Evolutionary conservation across 2,797 vertebrate species (phyloP), one percentile per base, ranked within the genome.

Genomic region (Chanos chanos): DNA sequence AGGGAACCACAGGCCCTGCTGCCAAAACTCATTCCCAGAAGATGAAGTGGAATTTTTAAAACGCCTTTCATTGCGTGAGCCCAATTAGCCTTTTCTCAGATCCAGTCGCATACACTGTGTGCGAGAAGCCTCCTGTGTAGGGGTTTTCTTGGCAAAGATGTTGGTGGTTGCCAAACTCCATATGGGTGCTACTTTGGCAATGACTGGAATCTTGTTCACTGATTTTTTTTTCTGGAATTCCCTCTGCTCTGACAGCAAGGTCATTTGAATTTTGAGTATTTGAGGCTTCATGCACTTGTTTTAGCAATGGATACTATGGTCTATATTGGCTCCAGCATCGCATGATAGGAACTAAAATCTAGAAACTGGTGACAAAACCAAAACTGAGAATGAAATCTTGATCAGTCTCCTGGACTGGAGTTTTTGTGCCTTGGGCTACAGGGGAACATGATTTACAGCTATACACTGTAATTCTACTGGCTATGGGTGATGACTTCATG

Each of bases 11-110:
- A 54, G 72, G 64, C 52, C 50, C 71, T 40, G 31, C 43, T 75
- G 76, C 74, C 81, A 75, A 70, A 80, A 58, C 18, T 8, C 60
- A 58, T 47, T 79, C 74, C 68, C 72, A 60, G 57, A 8, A 24
- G 65, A 82, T 75, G 40, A 78, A 77, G 74, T 66, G 66, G 73
- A 80, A 76, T 82, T 74, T 75, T 76, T 59, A 64, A 71, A 78
- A 50, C 30, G 31, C 63, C 36, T 69, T 80, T 81, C 58, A 82
- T 85, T 86, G 73, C 78, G 80, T 81, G 73, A 53, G 68, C 73
- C 75, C 71, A 78, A 80, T 85, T 82, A 78, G 41, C 44, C 60
- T 43, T 62, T 18, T 54, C 57, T 77, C 40, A 67, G 37, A 76
- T 81, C 69, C 50, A 56, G 59, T 57, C 70, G 24, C 55, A n/a